Evolutionary conservation across 1,140 invertebrate genomes (phyloP).

Genomic region (Lepidurus couesii): DNA sequence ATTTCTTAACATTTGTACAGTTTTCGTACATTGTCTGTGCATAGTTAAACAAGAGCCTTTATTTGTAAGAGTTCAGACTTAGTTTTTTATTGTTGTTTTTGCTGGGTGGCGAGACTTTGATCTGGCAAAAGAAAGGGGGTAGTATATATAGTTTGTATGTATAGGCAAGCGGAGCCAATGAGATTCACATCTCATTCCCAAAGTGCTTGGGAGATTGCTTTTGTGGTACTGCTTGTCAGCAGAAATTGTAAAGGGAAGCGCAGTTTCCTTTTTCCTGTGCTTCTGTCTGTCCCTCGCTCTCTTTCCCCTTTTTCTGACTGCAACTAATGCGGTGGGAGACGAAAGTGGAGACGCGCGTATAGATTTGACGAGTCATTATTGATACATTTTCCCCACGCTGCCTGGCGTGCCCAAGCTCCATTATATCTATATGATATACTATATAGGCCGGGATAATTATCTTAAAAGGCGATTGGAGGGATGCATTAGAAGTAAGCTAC

Average conservation of each 20-base stretch:
- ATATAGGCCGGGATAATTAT: background rate
- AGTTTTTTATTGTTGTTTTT: background rate
- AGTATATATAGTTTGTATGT: background rate
- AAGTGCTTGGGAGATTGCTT: background rate
- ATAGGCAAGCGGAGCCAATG: constrained; percentile 8
- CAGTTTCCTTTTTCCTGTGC: constrained; percentile 11
- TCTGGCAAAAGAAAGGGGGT: background rate
- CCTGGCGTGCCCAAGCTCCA: background rate
- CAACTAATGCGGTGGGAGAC: constrained; percentile 10
- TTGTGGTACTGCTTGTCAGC: background rate
- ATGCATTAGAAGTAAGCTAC: constrained; percentile 7
- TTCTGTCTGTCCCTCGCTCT: background rate
- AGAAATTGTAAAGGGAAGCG: constrained; percentile 19
- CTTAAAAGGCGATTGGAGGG: background rate
- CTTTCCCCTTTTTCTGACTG: constrained; percentile 12
- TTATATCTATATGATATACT: background rate
- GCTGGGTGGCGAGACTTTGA: background rate
- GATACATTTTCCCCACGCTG: constrained; percentile 7
- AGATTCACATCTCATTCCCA: background rate
- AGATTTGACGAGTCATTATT: constrained; percentile 10
- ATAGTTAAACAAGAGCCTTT: background rate
- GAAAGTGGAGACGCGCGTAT: background rate
- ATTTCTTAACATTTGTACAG: too few species aligned
- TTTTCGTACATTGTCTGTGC: background rate
- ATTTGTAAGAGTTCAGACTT: background rate